Evolutionary conservation across 2,888 invertebrate genomes (phyloP), one percentile per base, ranked within the genome.

Genomic region (Heliothis peltigera): DNA sequence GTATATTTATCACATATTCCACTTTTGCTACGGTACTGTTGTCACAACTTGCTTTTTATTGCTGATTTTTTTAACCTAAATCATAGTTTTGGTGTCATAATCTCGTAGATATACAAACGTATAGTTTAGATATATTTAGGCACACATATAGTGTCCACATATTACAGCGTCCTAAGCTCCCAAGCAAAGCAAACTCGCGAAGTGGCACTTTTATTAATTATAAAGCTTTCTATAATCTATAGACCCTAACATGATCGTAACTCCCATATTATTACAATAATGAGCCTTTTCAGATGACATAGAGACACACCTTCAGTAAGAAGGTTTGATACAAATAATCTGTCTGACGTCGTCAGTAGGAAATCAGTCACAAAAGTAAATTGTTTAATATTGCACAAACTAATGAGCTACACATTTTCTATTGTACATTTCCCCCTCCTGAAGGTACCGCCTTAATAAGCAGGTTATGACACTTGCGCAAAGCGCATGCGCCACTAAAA

Each of bases 61-160:
- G 82, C 81, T 82, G 82, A 72, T 69, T 81, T 80, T 78, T n/a
- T 71, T 32, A 55, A 60, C 70, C 83, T 87, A 87, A 85, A 79
- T 82, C 76, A 87, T 88, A 90, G 86, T 91, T 92, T 93, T 93
- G 93, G 93, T 92, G 91, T 92, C 85, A 87, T 92, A 92, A 93
- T 92, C 91, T 92, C 91, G 89, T 86, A 84, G 80, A 86, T 83
- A 85, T 84, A 81, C 77, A 77, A 76, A 80, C 71, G 79, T 71
- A 66, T 77, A 68, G 52, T 67, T 67, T 58, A 72, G 22, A 74
- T 73, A 62, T 72, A 75, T 65, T 70, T 72, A 77, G 75, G 75
- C 75, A 73, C 75, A 63, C 77, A 21, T 48, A 54, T 61, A 61
- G 68, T 75, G 70, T 54, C 63, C 18, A 51, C 43, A 46, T 32